These are phyloP conservation scores for Philotrypesis tridentata DNA, from an alignment of 1,140 invertebrate species.

Conservation along the genomic window DNA sequence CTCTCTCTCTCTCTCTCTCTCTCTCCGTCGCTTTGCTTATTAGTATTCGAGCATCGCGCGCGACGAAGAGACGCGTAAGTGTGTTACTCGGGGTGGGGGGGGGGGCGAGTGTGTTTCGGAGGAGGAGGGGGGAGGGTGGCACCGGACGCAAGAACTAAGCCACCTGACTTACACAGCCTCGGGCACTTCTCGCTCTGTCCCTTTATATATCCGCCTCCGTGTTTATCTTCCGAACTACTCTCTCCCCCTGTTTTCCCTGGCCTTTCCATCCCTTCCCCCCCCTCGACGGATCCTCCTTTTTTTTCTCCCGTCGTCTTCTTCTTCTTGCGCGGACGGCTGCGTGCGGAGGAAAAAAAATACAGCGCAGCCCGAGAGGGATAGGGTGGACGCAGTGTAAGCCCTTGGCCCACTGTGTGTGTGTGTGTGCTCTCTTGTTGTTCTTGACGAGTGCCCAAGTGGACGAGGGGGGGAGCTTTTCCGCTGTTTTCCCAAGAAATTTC, in stretches of 20 bases:
- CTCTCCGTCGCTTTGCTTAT: too few species aligned
- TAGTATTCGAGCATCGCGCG: conserved; percentile 5
- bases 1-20: too few species aligned
- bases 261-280: not conserved
- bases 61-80: not conserved
- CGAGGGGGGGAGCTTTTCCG: too few species aligned
- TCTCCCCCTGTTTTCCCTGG: not conserved
- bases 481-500: not conserved
- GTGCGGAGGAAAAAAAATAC: not conserved
- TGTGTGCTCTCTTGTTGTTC: not conserved
- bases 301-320: not conserved
- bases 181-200: conserved; percentile 14
- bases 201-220: not conserved
- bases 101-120: not conserved
- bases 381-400: not conserved
- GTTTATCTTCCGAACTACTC: conserved; percentile 17
- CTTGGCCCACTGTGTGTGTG: not conserved
- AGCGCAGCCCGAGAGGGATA: not conserved
- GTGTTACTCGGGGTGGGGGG: too few species aligned
- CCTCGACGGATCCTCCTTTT: not conserved
- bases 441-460: not conserved
- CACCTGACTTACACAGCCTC: conserved; percentile 18
- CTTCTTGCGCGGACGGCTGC: too few species aligned
- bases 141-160: conserved; percentile 1
- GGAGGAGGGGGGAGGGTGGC: too few species aligned